Evolutionary conservation across 1,140 invertebrate species (phyloP).

Genomic region (Argopecten irradians): DNA sequence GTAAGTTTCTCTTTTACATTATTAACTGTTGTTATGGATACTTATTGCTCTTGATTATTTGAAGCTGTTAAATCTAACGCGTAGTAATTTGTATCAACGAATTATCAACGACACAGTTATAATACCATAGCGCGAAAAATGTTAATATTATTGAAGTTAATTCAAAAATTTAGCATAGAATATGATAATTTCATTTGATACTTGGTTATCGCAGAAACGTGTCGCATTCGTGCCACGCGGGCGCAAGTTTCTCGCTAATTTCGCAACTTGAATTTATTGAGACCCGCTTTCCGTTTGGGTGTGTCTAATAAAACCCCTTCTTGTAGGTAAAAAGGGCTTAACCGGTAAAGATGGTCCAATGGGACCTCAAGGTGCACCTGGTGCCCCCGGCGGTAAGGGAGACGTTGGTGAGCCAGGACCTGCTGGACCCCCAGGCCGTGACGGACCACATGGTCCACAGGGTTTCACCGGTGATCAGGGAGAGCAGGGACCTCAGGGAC

Average conservation of each 20-base stretch:
- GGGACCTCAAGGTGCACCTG: not conserved
- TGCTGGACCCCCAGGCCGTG: not conserved
- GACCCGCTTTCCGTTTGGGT: conserved; percentile 4
- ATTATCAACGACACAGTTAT: too few species aligned
- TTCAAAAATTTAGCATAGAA: not conserved
- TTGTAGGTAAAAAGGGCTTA: conserved; percentile 2
- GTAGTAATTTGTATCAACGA: too few species aligned
- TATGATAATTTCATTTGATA: not conserved
- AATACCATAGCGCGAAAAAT: too few species aligned
- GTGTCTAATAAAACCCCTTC: conserved; percentile 9
- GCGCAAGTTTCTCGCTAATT: not conserved
- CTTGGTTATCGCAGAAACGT: not conserved
- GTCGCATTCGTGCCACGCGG: not conserved
- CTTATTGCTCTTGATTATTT: too few species aligned
- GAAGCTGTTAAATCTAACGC: too few species aligned
- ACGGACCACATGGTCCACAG: not conserved
- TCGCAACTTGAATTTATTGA: not conserved
- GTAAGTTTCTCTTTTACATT: not conserved
- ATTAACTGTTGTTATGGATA: too few species aligned
- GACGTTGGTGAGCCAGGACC: not conserved
- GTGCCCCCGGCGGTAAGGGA: not conserved
- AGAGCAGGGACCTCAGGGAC: not conserved
- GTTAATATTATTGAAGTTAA: too few species aligned
- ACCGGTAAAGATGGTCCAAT: not conserved
- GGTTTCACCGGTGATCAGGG: not conserved